Evolutionary conservation across 2,888 invertebrate genomes (phyloP).

Genomic region (Pachymerium ferrugineum): DNA sequence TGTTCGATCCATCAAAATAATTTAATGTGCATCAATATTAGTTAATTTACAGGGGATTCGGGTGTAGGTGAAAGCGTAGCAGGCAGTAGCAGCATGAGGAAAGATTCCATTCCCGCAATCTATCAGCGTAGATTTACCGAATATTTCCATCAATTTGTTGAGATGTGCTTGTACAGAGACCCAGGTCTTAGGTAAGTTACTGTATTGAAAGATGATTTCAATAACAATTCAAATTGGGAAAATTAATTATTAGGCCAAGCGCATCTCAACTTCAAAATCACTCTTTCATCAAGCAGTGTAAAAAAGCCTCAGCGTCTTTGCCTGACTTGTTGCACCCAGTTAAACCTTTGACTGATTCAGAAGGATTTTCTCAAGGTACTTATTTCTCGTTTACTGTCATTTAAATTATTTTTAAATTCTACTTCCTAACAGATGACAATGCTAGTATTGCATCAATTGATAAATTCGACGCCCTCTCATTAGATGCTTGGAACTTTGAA

Average conservation of each 20-base stretch:
- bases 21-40: too few relatives aligned
- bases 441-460: background rate
- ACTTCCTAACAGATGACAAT: background rate
- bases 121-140: slow-evolving; percentile 62
- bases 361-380: background rate
- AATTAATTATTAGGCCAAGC: slow-evolving; percentile 51
- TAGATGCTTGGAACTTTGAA: background rate
- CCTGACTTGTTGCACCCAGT: slow-evolving; percentile 63
- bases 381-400: background rate
- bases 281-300: slow-evolving; percentile 68
- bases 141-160: slow-evolving; percentile 70
- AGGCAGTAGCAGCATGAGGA: slow-evolving; percentile 43
- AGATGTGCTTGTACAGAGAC: slow-evolving; percentile 64
- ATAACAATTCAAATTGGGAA: background rate
- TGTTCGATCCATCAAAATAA: too few relatives aligned
- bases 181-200: slow-evolving; percentile 57
- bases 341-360: slow-evolving; percentile 49
- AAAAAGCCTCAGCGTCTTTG: slow-evolving; percentile 54
- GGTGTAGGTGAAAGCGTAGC: slow-evolving; percentile 54
- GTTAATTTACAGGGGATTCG: slow-evolving; percentile 45
- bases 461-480: background rate
- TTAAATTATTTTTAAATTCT: background rate
- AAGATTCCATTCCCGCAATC: slow-evolving; percentile 37
- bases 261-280: slow-evolving; percentile 65
- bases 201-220: background rate